These are phyloP conservation scores for Orestias chungarensis DNA, from an alignment of 2,797 vertebrate genomes.

Conservation along the genomic window DNA sequence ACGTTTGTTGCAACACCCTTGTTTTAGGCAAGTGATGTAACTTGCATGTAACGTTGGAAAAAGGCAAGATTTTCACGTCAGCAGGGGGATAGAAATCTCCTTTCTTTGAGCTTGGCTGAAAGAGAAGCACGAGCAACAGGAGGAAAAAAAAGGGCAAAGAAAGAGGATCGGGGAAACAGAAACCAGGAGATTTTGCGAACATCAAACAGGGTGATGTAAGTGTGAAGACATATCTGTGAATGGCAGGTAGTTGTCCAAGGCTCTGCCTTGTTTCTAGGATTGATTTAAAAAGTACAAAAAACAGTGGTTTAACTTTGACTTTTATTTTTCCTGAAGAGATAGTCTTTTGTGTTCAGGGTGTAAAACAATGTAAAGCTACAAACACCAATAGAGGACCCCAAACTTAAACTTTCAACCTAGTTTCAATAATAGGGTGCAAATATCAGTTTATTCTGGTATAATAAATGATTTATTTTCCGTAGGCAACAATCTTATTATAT, in stretches of 20 bases:
- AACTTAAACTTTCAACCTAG: background rate
- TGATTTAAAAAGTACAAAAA: constrained; percentile 51
- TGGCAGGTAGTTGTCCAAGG: constrained; percentile 67
- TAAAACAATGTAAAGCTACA: background rate
- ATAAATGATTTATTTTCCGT: background rate
- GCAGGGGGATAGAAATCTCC: constrained; percentile 67
- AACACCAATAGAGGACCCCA: background rate
- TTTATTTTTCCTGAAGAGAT: constrained; percentile 18
- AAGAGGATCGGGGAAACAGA: no score
- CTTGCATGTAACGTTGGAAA: constrained; percentile 72
- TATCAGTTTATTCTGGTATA: background rate
- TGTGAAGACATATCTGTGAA: constrained; percentile 66
- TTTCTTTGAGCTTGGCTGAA: constrained; percentile 71
- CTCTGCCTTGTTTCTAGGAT: constrained; percentile 59
- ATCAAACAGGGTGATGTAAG: constrained; percentile 72
- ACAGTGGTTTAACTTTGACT: constrained; percentile 26
- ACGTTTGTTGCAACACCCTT: constrained; percentile 71
- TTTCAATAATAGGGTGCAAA: background rate
- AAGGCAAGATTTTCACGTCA: constrained; percentile 68
- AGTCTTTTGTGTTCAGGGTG: background rate
- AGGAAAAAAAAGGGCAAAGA: constrained; percentile 35
- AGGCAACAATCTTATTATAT: background rate
- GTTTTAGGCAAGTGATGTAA: constrained; percentile 81
- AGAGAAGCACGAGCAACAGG: constrained; percentile 30
- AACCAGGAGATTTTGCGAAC: constrained; percentile 66